A percentile compares a stretch with the other conserved stretches of the same genome.
phyloP scores from a whole-genome alignment of 2,113 vertebrate species.

The Grantiella picta region DNA sequence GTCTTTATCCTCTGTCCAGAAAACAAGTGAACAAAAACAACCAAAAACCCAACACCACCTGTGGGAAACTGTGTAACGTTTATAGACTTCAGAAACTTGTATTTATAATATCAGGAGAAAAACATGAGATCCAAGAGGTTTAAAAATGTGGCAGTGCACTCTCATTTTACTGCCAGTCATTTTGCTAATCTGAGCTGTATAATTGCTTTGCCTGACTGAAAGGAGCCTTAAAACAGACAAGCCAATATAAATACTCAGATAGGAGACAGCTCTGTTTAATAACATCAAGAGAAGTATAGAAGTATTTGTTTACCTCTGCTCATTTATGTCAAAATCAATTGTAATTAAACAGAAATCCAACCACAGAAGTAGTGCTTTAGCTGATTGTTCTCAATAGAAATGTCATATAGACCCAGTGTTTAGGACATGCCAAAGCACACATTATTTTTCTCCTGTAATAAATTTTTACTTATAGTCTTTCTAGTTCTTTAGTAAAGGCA shows the following conservation, averaged over 20 bases:
- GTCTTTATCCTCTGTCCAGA: background rate
- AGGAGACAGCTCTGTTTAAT: slow-evolving; percentile 57
- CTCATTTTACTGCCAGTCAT: slow-evolving; percentile 51
- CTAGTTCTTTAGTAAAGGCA: background rate
- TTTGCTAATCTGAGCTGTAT: slow-evolving; percentile 57
- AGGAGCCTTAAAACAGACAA: slow-evolving; percentile 45
- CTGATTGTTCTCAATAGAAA: slow-evolving; percentile 58
- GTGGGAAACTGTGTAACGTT: background rate
- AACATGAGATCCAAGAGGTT: background rate
- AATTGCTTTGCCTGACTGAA: slow-evolving; percentile 59
- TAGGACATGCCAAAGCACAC: slow-evolving; percentile 8
- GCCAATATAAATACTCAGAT: slow-evolving; percentile 53
- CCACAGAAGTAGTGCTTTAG: slow-evolving; percentile 34
- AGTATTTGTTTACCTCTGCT: slow-evolving; percentile 64
- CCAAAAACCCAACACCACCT: background rate
- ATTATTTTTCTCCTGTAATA: slow-evolving; percentile 25
- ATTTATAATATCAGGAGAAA: background rate
- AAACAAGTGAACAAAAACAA: background rate
- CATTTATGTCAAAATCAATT: slow-evolving; percentile 72
- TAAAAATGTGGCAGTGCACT: slow-evolving; percentile 14
- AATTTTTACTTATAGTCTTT: background rate
- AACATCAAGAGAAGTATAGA: slow-evolving; percentile 43
- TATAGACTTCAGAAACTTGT: background rate
- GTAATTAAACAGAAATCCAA: slow-evolving; percentile 65
- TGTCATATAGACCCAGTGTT: slow-evolving; percentile 13